Conservation (phyloP, 2,888 invertebrate genomes). For the Rhorus exstirpatorius region DNA sequence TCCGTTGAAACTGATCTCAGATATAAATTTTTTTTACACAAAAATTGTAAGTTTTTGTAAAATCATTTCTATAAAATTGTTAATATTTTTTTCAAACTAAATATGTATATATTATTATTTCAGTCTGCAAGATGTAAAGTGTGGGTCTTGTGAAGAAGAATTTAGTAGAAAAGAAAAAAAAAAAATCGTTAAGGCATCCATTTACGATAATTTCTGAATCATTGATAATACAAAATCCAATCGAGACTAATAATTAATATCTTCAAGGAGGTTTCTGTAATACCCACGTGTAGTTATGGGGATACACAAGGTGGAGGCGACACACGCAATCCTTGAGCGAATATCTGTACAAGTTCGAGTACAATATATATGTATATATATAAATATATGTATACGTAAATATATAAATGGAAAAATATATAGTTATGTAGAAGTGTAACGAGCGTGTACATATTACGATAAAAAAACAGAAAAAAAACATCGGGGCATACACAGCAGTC, state of each 20-base stretch:
- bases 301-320: constrained; percentile 46
- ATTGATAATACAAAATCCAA: constrained; percentile 23
- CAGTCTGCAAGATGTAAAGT: too few species aligned
- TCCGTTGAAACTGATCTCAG: too few species aligned
- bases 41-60: too few species aligned
- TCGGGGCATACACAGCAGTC: constrained; percentile 55
- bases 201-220: constrained; percentile 5
- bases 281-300: constrained; percentile 6
- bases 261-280: constrained; percentile 12
- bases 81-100: too few species aligned
- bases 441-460: constrained; percentile 2
- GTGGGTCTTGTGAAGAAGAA: not conserved
- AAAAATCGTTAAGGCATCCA: not conserved
- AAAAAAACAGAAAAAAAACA: constrained; percentile 36
- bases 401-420: constrained; percentile 27
- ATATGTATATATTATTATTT: not conserved
- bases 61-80: too few species aligned
- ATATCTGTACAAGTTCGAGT: constrained; percentile 14
- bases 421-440: constrained; percentile 6
- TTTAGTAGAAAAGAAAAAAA: not conserved
- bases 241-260: constrained; percentile 37
- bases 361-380: not conserved
- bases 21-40: too few species aligned
- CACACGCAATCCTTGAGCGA: constrained; percentile 52
- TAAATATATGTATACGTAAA: not conserved